Conservation (phyloP, 2,888 invertebrate species). For the Ormia ochracea region DNA sequence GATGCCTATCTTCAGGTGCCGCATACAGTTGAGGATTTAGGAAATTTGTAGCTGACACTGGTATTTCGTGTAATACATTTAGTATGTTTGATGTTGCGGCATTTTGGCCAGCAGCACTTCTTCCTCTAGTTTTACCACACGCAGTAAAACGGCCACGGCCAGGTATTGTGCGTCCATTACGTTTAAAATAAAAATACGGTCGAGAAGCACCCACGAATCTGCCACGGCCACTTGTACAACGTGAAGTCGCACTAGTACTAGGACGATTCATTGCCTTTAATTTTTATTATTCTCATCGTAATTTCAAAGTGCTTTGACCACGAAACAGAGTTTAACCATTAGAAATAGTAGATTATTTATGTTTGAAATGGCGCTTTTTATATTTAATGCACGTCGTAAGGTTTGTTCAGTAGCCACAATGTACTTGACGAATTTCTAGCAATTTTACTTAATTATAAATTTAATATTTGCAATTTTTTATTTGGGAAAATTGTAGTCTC, state of each 20-base stretch:
- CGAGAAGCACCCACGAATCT: constrained; percentile 68
- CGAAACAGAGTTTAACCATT: too few species aligned
- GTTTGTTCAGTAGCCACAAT: too few species aligned
- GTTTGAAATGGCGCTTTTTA: too few species aligned
- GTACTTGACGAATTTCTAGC: too few species aligned
- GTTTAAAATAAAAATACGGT: constrained; percentile 72
- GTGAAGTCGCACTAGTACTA: constrained; percentile 59
- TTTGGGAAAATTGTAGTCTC: too few species aligned
- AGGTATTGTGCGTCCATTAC: constrained; percentile 71
- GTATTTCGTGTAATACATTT: constrained; percentile 14
- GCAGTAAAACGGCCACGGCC: constrained; percentile 48
- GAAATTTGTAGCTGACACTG: constrained; percentile 64
- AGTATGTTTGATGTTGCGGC: not conserved
- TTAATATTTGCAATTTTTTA: too few species aligned
- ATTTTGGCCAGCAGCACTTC: not conserved
- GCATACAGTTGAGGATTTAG: constrained; percentile 69
- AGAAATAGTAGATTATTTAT: too few species aligned
- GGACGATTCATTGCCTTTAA: constrained; percentile 66
- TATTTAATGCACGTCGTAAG: too few species aligned
- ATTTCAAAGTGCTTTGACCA: not conserved
- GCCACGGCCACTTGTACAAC: constrained; percentile 69
- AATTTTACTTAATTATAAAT: too few species aligned
- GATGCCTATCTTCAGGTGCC: constrained; percentile 66
- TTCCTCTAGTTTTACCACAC: not conserved
- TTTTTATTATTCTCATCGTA: not conserved